A percentile compares a stretch with the other conserved stretches of the same genome.
Conservation (phyloP, 2,888 invertebrate species). For the Megalurothrips usitatus region DNA sequence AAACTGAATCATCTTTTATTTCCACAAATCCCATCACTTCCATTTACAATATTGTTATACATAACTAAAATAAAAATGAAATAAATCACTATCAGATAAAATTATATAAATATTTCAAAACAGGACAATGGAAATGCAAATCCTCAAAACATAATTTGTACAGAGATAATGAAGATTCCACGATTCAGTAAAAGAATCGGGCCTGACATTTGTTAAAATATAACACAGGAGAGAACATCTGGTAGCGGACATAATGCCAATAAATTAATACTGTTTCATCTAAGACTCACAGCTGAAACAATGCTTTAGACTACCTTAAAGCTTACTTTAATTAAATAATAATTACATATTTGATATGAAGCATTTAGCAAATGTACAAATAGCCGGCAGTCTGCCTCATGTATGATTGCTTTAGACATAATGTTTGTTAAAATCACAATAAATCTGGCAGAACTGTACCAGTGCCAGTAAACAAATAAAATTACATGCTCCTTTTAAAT, state of each 20-base stretch:
- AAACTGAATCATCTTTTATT: constrained; percentile 16
- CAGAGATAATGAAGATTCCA: neutral
- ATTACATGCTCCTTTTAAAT: neutral
- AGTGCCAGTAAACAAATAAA: constrained; percentile 18
- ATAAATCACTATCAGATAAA: constrained; percentile 11
- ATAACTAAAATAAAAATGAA: constrained; percentile 23
- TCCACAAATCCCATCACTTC: constrained; percentile 20
- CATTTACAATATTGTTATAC: constrained; percentile 12
- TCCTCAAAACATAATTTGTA: neutral
- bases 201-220: constrained; percentile 3
- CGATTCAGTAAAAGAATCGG: neutral
- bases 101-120: constrained; percentile 24
- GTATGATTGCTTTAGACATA: constrained; percentile 14
- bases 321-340: constrained; percentile 21
- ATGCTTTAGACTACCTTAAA: neutral
- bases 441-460: constrained; percentile 9
- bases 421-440: constrained; percentile 21
- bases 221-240: neutral
- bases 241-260: constrained; percentile 11
- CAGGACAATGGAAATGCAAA: constrained; percentile 19
- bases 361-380: constrained; percentile 11
- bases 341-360: constrained; percentile 27
- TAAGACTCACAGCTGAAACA: constrained; percentile 22
- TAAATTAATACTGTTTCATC: constrained; percentile 21
- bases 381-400: constrained; percentile 11